Base-by-base conservation (phyloP, 2,113 vertebrate species). In the Clarias batrachus region DNA sequence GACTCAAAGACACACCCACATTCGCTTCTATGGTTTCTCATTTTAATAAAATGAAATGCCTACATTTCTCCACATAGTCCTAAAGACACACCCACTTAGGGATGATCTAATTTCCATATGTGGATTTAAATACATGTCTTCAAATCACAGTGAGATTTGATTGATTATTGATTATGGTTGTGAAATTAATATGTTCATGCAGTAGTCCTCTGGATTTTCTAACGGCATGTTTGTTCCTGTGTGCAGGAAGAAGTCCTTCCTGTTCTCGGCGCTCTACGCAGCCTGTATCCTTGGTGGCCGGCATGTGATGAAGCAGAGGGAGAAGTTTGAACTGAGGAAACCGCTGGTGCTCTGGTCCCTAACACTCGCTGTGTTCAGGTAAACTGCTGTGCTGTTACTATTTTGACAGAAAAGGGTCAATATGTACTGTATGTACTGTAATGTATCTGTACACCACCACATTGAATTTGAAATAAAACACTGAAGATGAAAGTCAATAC, bases 321-420 rank as follows among this genome's bases (percentile, higher is more conserved):
- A 98, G 68, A 99, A 99, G 94, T 99, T 99, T 95, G 98, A 99
- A 83, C 90, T 99, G 95, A 96, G 98, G 93, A 99, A 98, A 92
- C 98, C 98, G 0, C 92, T 99, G 90, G 97, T 99, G 89, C 93
- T 99, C n/a, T 99, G 98, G 98, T 99, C 98, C 1, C 95, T 99
- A 92, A 97, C 97, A 19, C 98, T 99, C 12, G 98, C 98, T 0
- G 95, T 96, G 79, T 99, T 99, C 96, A 99, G 98, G 97, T 98
- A 93, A 93, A 91, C 86, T n/a, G 27, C n/a, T 63, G 33, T 41
- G 8, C 66, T 33, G 27, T 70, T 73, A 41, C 16, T 73, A 17
- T 33, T 33, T 70, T 17, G 17, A 17, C 27, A n/a, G 25, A 56
- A 77, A 27, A 17, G 14, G 14, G 7, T 19, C 73, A 25, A 2